Percentiles rank a stretch among this genome's conserved stretches.
Conservation (phyloP, 2,888 invertebrate species). For the Reticulitermes lucifugus region DNA sequence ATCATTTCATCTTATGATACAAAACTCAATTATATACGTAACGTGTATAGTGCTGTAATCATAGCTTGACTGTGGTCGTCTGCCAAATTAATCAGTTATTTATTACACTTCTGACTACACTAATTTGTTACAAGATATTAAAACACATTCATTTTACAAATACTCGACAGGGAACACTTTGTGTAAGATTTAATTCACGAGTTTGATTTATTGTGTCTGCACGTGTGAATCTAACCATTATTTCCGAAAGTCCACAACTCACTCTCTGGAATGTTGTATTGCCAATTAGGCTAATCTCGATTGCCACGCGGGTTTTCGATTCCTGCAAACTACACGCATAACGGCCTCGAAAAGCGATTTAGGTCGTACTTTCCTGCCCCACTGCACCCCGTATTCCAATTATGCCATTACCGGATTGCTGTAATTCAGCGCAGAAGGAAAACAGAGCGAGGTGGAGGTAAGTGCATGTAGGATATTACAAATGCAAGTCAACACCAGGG, state of each 20-base stretch:
- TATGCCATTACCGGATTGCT: not conserved
- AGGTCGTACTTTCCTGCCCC: not conserved
- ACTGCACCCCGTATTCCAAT: not conserved
- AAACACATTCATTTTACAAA: too few species aligned
- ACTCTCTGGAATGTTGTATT: not conserved
- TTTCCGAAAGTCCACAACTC: not conserved
- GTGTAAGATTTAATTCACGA: not conserved
- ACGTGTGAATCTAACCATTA: not conserved
- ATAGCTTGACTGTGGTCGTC: too few species aligned
- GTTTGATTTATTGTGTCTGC: not conserved
- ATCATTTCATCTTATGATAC: too few species aligned
- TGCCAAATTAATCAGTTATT: too few species aligned
- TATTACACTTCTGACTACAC: too few species aligned
- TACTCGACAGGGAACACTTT: not conserved
- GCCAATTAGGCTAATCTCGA: not conserved
- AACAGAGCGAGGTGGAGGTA: too few species aligned
- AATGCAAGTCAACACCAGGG: too few species aligned
- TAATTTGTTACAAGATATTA: too few species aligned
- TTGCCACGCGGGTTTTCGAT: not conserved
- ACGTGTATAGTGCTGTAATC: too few species aligned
- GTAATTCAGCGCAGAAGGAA: not conserved
- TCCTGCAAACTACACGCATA: not conserved
- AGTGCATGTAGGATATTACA: too few species aligned
- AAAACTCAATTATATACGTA: too few species aligned
- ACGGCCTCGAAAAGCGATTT: not conserved